Evolutionary conservation across 2,113 vertebrate genomes (phyloP), one percentile per base, ranked within the genome.

Genomic region (Hydropotes inermis): DNA sequence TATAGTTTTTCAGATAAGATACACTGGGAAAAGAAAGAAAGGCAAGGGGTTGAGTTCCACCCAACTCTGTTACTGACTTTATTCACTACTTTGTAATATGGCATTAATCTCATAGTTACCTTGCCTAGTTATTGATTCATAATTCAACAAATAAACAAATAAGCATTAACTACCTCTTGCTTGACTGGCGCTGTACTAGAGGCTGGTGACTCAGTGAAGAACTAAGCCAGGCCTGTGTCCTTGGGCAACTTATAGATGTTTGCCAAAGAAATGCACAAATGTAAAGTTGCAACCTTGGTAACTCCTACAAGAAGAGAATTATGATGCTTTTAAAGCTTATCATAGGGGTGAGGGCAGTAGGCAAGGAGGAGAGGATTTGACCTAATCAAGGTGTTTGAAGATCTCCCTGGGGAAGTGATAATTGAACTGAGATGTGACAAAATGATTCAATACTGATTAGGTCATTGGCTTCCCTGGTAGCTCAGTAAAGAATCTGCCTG

Each of bases 381-480:
- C 47, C 9, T 90, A 91, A 92, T 76, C 39, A 70, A 61, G 23
- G 4, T 60, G 5, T 97, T 57, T 86, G 16, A 94, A 95, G 58
- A 16, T 88, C 25, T 90, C 54, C 39, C 58, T 2, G 21, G 50
- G 64, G n/a, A 97, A 92, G 39, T 90, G 57, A 67, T 92, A 84
- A 87, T 28, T 95, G 91, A 95, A 81, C 30, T 95, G 55, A 95
- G 33, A 92, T 74, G 45, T 89, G 79, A 91, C 30, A 54, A 81
- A 89, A 84, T 61, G 11, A 94, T 19, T 70, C 78, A 50, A 58
- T 94, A 5, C 45, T 94, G 92, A 81, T 17, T 70, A 97, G 74
- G 54, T 95, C 61, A 86, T 7, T 52, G 67, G 5, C n/a, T 39
- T 70, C n/a, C 67, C 19, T 23, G 67, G 67, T 70, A 70, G 67